These are phyloP conservation scores for Petrocephalus microphthalmus DNA, from an alignment of 2,113 vertebrate genomes.

Conservation along the genomic window DNA sequence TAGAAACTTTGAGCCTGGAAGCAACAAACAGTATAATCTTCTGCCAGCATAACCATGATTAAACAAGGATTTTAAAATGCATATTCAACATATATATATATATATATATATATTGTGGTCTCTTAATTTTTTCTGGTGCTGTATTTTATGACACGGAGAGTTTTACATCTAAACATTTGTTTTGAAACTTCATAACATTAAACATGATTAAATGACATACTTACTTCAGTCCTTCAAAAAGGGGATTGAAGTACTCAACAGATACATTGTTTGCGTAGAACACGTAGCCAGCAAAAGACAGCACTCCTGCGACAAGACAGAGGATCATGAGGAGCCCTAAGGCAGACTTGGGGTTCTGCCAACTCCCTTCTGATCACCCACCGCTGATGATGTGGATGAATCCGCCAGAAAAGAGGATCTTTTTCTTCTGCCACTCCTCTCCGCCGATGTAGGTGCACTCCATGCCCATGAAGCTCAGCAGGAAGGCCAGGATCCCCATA, in stretches of 20 bases:
- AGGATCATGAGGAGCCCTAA: background rate
- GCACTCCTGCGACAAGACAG: slow-evolving; percentile 39
- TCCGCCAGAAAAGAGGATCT: slow-evolving; percentile 49
- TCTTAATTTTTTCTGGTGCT: too few relatives aligned
- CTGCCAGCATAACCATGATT: too few relatives aligned
- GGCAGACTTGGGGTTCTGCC: background rate
- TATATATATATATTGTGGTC: too few relatives aligned
- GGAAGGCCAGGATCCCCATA: slow-evolving; percentile 58
- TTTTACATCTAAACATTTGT: too few relatives aligned
- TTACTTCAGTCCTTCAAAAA: slow-evolving; percentile 49
- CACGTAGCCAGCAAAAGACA: slow-evolving; percentile 51
- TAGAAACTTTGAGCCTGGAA: too few relatives aligned
- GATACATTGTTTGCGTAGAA: slow-evolving; percentile 57
- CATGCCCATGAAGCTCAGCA: slow-evolving; percentile 63
- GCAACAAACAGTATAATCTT: too few relatives aligned
- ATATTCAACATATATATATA: too few relatives aligned
- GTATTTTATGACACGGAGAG: background rate
- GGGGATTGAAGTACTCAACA: slow-evolving; percentile 46
- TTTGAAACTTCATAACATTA: background rate
- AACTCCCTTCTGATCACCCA: slow-evolving; percentile 29
- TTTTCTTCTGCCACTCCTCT: slow-evolving; percentile 54
- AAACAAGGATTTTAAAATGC: too few relatives aligned
- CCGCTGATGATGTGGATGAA: slow-evolving; percentile 55
- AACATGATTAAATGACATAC: background rate
- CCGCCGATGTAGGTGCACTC: slow-evolving; percentile 67